Base-by-base conservation (phyloP, 2,113 vertebrate genomes). In the Nerophis lumbriciformis region DNA sequence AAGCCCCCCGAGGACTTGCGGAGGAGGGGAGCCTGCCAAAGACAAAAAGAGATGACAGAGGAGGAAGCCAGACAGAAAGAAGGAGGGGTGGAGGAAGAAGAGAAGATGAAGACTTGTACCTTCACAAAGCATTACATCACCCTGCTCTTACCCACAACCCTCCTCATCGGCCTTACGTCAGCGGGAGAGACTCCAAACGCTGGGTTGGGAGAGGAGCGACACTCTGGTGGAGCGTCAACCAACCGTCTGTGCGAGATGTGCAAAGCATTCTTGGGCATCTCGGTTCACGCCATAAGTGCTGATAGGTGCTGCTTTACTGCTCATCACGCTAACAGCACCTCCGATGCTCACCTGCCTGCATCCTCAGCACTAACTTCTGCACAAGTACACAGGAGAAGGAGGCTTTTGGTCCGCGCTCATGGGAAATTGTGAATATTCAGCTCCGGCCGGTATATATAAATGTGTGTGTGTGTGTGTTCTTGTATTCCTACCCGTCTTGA, bases 71-170 rank as follows among this genome's bases (percentile, higher is more conserved):
- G 69, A 57, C 59, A 59, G 68, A 53, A 77, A 63, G 45, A 72
- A 77, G 44, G 59, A 38, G 57, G 66, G 76, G 65, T 73, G 71
- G 62, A 73, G 76, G 77, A 80, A 65, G 81, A 70, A 73, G 52
- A 9, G 59, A 65, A 66, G 71, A 73, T 44, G 73, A 69, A 66
- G 51, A 81, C 78, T 80, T 65, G 77, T 82, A 83, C 79, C 78
- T 85, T 80, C 83, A 81, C 66, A 78, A 65, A 74, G 65, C 80
- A 87, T 88, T 87, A 88, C 86, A 85, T 88, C 86, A 88, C 69
- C 52, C 78, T 66, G 79, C 63, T 83, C 73, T 56, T 50, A 74
- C 71, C 28, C 42, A 86, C 75, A 85, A 80, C 66, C 65, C 83
- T 78, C 69, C 77, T 85, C 65, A 45, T 68, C 58, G 6, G 15